phyloP scores from a whole-genome alignment of 2,113 vertebrate species.

The Cyanocitta stelleri region DNA sequence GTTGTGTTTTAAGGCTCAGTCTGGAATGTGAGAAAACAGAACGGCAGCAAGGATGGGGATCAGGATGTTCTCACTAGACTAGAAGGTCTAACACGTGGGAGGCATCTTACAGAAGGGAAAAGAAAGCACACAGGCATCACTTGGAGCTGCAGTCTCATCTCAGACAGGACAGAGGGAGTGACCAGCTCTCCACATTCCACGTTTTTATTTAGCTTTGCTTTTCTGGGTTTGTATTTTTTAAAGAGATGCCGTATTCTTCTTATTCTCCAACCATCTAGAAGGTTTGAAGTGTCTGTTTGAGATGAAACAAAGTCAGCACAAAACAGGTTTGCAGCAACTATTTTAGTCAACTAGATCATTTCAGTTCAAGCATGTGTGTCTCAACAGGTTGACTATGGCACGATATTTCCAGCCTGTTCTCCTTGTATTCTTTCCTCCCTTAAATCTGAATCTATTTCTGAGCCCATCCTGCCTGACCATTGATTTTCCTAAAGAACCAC shows the following conservation, averaged over 20 bases:
- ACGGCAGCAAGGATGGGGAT: neutral
- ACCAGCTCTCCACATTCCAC: neutral
- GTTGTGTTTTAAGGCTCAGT: neutral
- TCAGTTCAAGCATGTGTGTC: neutral
- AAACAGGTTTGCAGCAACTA: neutral
- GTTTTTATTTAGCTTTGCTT: neutral
- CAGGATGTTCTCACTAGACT: neutral
- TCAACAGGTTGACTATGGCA: neutral
- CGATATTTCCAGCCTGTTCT: neutral
- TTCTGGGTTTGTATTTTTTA: neutral
- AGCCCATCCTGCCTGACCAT: neutral
- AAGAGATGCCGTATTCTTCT: neutral
- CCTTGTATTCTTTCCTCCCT: neutral
- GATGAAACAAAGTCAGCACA: neutral
- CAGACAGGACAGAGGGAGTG: neutral
- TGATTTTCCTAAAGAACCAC: neutral
- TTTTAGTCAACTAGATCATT: neutral
- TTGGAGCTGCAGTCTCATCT: neutral
- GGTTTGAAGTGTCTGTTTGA: neutral
- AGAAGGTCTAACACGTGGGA: rapidly evolving
- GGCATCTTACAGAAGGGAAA: neutral
- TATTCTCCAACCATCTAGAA: neutral
- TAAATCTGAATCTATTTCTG: neutral
- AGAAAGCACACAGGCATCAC: neutral
- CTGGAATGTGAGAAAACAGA: neutral